Evolutionary conservation across 2,888 invertebrate species (phyloP).

Genomic region (Amblyjoppa proteus): DNA sequence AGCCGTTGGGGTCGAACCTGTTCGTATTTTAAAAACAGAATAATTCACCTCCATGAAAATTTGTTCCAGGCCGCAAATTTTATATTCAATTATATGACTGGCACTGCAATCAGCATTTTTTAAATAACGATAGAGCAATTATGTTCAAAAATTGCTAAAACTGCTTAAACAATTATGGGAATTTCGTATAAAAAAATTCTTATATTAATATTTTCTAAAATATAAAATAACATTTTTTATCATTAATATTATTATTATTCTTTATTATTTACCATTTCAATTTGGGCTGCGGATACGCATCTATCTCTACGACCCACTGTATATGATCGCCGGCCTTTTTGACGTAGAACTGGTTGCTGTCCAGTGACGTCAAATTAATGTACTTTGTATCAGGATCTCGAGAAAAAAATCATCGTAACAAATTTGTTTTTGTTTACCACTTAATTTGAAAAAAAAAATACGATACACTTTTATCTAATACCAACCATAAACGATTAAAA

Average conservation of each 20-base stretch:
- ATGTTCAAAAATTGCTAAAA: no score
- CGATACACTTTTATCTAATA: constrained; percentile 42
- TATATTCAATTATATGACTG: not conserved
- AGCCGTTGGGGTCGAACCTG: constrained; percentile 83
- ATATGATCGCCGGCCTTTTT: constrained; percentile 75
- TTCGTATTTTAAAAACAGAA: not conserved
- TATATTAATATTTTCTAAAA: no score
- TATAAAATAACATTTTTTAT: no score
- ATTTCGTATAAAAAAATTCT: no score
- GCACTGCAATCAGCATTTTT: not conserved
- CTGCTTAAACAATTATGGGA: no score
- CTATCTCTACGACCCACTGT: constrained; percentile 86
- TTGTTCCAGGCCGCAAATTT: no score
- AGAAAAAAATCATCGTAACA: not conserved
- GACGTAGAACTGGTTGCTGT: constrained; percentile 65
- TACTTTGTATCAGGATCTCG: constrained; percentile 74
- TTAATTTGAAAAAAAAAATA: no score
- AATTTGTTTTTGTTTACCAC: not conserved
- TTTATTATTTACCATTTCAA: constrained; percentile 85
- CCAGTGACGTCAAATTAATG: constrained; percentile 73
- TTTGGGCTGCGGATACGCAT: constrained; percentile 86
- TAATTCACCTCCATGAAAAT: not conserved
- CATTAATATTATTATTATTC: not conserved
- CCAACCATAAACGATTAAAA: constrained; percentile 75
- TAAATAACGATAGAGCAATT: no score